These are phyloP conservation scores for Sander vitreus DNA, from an alignment of 2,113 vertebrate genomes.

Conservation along the genomic window DNA sequence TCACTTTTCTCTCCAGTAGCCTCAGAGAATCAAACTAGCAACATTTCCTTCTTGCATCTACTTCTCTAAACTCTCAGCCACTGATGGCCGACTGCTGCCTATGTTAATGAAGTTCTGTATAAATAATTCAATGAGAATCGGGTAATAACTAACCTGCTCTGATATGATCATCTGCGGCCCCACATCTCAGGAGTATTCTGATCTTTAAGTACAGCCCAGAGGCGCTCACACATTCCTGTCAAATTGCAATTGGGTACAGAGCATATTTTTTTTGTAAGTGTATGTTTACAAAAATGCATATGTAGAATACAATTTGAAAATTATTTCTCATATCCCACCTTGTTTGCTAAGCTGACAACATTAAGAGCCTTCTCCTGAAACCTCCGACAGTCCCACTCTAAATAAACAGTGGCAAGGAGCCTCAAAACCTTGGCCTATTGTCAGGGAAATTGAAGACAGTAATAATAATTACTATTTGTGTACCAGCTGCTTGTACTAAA, in stretches of 20 bases:
- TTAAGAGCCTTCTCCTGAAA: conserved; percentile 88
- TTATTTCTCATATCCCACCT: conserved; percentile 81
- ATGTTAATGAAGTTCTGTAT: conserved; percentile 25
- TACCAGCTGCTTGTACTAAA: background rate
- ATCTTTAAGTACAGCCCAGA: conserved; percentile 90
- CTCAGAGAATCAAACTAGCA: conserved; percentile 4
- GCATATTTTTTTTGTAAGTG: background rate
- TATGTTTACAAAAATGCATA: background rate
- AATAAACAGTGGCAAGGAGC: conserved; percentile 89
- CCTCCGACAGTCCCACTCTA: conserved; percentile 87
- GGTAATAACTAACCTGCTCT: conserved; percentile 84
- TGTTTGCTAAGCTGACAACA: conserved; percentile 89
- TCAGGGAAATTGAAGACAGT: conserved; percentile 16
- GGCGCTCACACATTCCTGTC: conserved; percentile 86
- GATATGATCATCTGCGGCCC: conserved; percentile 84
- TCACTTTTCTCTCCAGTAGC: background rate
- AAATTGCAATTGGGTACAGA: conserved; percentile 25
- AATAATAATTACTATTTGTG: background rate
- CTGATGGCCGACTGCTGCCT: conserved; percentile 9
- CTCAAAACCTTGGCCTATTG: conserved; percentile 90
- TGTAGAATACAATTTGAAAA: conserved; percentile 16
- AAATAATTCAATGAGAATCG: conserved; percentile 29
- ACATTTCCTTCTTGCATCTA: background rate
- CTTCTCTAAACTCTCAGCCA: conserved; percentile 5
- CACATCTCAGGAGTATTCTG: conserved; percentile 88